phyloP scores from a whole-genome alignment of 2,113 vertebrate species.

The Prunella fulvescens region DNA sequence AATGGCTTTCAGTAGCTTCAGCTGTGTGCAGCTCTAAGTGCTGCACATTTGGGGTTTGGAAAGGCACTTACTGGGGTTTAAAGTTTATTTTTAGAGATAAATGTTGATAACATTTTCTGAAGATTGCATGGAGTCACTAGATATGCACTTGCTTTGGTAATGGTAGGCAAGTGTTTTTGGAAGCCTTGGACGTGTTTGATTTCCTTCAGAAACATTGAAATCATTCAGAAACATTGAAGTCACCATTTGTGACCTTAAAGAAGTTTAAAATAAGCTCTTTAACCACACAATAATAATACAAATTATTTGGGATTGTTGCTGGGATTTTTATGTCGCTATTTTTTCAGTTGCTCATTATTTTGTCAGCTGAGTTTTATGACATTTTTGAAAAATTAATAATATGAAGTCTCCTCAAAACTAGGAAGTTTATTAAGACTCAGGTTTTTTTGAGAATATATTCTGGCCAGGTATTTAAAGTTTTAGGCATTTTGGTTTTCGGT shows the following conservation, averaged over 20 bases:
- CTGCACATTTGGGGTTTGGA: background rate
- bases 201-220: background rate
- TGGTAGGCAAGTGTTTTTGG: background rate
- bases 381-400: background rate
- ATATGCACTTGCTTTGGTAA: background rate
- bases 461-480: background rate
- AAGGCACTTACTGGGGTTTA: background rate
- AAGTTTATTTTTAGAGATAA: slow-evolving; percentile 9
- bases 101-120: background rate
- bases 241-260: background rate
- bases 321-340: background rate
- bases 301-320: background rate
- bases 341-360: background rate
- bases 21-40: background rate
- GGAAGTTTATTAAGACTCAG: background rate
- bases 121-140: background rate
- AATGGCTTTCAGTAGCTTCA: background rate
- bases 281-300: background rate
- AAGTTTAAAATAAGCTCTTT: background rate
- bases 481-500: background rate
- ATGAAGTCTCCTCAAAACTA: background rate
- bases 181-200: background rate
- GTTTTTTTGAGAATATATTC: background rate
- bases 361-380: background rate
- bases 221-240: background rate